Evolutionary conservation across 2,888 invertebrate species (phyloP).

Genomic region (Drosophila anomalata): DNA sequence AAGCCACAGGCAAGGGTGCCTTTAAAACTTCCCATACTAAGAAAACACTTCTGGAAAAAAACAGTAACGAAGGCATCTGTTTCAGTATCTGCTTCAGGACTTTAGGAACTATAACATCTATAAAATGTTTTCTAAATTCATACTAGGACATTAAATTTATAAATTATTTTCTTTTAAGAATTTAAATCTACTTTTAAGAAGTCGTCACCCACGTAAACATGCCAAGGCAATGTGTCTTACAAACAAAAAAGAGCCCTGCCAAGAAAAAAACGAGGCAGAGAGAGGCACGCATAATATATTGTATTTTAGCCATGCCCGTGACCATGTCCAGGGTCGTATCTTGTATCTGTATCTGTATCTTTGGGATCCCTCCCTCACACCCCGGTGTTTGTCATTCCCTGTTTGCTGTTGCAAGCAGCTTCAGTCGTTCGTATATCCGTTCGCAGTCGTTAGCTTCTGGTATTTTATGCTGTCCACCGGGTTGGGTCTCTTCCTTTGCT

Average conservation of each 20-base stretch:
- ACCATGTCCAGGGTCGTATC: slow-evolving; percentile 75
- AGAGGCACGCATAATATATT: slow-evolving; percentile 58
- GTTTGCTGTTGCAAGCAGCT: slow-evolving; percentile 52
- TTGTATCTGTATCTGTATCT: slow-evolving; percentile 63
- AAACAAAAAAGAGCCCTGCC: slow-evolving; percentile 30
- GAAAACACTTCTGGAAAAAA: too few relatives aligned
- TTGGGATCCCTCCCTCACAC: slow-evolving; percentile 25
- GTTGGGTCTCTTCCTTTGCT: slow-evolving; percentile 29
- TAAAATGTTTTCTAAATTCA: too few relatives aligned
- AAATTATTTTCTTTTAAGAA: not conserved
- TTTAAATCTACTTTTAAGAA: not conserved
- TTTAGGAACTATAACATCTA: not conserved
- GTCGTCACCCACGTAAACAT: not conserved
- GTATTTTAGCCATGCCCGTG: slow-evolving; percentile 65
- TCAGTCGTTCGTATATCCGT: slow-evolving; percentile 68
- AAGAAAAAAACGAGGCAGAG: slow-evolving; percentile 15
- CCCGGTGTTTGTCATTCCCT: slow-evolving; percentile 25
- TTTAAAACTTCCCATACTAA: not conserved
- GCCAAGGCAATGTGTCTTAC: slow-evolving; percentile 36
- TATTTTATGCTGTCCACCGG: slow-evolving; percentile 50
- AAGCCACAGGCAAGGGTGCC: slow-evolving; percentile 44
- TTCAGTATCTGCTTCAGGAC: not conserved
- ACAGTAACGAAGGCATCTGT: not conserved
- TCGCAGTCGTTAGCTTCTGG: slow-evolving; percentile 73
- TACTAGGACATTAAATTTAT: not conserved